Evolutionary conservation across 2,888 invertebrate genomes (phyloP).

Genomic region (Patella caerulea): DNA sequence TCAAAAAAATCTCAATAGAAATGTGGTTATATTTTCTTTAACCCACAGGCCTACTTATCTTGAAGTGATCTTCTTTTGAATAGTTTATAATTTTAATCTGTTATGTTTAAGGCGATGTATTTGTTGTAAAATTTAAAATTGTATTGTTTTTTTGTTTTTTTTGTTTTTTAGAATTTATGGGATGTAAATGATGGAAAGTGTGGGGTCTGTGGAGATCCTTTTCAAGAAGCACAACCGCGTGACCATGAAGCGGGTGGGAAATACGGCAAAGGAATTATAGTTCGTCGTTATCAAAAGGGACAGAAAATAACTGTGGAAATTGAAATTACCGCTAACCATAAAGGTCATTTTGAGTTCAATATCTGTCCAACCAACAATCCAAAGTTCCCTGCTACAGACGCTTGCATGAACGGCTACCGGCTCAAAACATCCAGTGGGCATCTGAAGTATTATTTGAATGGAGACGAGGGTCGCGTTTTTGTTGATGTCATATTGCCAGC

Average conservation of each 20-base stretch:
- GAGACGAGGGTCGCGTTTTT: not conserved
- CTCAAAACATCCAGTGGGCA: not conserved
- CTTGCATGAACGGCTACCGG: not conserved
- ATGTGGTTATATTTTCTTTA: too few relatives aligned
- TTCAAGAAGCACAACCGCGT: conserved; percentile 66
- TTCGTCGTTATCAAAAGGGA: conserved; percentile 61
- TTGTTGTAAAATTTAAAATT: too few relatives aligned
- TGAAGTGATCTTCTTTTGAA: too few relatives aligned
- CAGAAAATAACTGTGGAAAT: conserved; percentile 63
- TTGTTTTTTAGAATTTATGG: conserved; percentile 54
- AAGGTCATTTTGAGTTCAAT: conserved; percentile 61
- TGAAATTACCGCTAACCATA: conserved; percentile 69
- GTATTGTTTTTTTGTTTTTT: not conserved
- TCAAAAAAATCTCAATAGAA: too few relatives aligned
- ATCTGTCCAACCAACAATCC: conserved; percentile 55
- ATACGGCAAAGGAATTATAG: conserved; percentile 67
- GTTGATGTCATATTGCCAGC: not conserved
- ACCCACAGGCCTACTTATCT: too few relatives aligned
- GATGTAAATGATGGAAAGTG: conserved; percentile 79
- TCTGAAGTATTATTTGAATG: not conserved
- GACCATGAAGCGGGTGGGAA: conserved; percentile 68
- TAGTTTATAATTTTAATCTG: too few relatives aligned
- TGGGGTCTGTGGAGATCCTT: conserved; percentile 92
- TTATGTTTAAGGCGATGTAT: too few relatives aligned
- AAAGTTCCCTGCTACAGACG: not conserved